Conservation (phyloP, 1,140 invertebrate genomes). For the Zaprionus africanus region DNA sequence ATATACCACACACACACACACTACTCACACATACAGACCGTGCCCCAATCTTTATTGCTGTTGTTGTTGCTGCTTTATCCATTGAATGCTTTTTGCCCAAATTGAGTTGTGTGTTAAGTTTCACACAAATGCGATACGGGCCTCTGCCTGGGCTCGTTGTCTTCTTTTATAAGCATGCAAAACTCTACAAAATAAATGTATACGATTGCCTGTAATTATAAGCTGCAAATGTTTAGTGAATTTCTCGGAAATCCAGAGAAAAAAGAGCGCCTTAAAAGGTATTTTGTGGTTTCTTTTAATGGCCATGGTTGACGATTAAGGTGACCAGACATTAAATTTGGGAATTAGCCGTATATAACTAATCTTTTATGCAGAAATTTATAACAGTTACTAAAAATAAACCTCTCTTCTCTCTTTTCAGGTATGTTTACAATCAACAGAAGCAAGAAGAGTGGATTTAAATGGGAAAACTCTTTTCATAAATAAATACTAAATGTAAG, state of each 20-base stretch:
- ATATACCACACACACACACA: constrained; percentile 5
- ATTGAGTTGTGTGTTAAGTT: constrained; percentile 80
- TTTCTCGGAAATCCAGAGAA: constrained; percentile 63
- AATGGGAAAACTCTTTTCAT: background rate
- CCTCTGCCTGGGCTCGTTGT: constrained; percentile 44
- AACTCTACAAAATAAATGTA: constrained; percentile 9
- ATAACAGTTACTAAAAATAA: constrained; percentile 26
- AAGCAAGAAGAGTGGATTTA: background rate
- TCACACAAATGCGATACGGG: constrained; percentile 65
- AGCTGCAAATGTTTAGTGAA: constrained; percentile 47
- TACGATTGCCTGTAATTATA: constrained; percentile 62
- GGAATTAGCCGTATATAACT: background rate
- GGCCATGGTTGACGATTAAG: constrained; percentile 11
- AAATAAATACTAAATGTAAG: too few species aligned
- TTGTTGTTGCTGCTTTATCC: constrained; percentile 24
- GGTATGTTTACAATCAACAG: constrained; percentile 40
- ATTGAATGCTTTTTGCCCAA: constrained; percentile 62
- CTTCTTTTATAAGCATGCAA: constrained; percentile 40
- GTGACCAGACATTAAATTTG: background rate
- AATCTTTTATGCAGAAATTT: too few species aligned
- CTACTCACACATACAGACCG: background rate
- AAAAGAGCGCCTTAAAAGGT: constrained; percentile 55
- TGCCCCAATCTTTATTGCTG: constrained; percentile 20
- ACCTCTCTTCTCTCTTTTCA: constrained; percentile 36
- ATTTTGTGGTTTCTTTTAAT: constrained; percentile 58